Evolutionary conservation across 2,113 vertebrate species (phyloP), one percentile per base, ranked within the genome.

Genomic region (Taxidea taxus): DNA sequence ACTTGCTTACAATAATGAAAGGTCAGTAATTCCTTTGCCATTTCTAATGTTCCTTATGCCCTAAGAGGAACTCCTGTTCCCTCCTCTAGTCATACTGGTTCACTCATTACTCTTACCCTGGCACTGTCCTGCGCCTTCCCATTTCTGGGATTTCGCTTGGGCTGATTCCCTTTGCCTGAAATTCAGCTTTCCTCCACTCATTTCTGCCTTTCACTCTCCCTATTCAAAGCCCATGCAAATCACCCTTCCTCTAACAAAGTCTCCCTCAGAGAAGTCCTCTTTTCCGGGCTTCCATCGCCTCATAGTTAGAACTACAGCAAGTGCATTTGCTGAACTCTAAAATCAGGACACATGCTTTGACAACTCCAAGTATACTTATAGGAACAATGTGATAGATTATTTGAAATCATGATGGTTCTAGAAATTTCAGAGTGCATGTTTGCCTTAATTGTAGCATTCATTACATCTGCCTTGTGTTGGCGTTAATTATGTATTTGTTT

Each of bases 401-500:
- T 97, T 96, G 92, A 96, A 97, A 96, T 95, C 83, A 86, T 80
- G 88, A 83, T 70, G 54, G 62, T 92, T 93, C 81, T 95, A 92
- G 77, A 95, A 96, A 97, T 91, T 94, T 86, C 62, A 81, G 74
- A 90, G 78, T 93, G 60, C 6, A 25, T 93, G 66, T 91, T 94
- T 89, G 72, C 60, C 60, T 96, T 87, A 97, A 95, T 95, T 96
- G 60, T 96, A 93, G 81, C 83, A 95, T 86, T 98, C 90, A 89
- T 97, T 90, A 81, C 34, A 93, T 91, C 60, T 95, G 54, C 54
- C 78, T 97, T 90, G 60, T 87, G 37, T 87, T 91, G 66, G 29
- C 0, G 11, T 97, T 97, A 93, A 91, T 97, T 94, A 96, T 93
- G 54, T 87, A 21, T 97, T 91, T 95, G 49, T 96, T 97, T 95